These are phyloP conservation scores for Eidolon dupreanum DNA, from an alignment of 2,797 vertebrate genomes.

Conservation along the genomic window DNA sequence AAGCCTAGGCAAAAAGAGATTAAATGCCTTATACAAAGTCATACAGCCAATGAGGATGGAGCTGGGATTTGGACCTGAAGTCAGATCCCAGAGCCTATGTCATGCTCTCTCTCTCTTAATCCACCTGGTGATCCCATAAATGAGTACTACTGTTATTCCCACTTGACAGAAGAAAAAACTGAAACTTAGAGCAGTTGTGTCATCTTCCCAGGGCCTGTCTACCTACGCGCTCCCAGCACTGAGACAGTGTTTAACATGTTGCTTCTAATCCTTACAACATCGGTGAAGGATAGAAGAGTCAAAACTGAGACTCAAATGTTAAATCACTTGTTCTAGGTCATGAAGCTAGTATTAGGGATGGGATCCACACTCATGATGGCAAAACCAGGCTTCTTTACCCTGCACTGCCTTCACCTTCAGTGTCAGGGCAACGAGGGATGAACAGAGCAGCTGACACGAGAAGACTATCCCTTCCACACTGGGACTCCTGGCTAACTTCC, in stretches of 20 bases:
- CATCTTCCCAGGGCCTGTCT: neutral
- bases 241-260: neutral
- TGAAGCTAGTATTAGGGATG: neutral
- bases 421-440: neutral
- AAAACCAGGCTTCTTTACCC: neutral
- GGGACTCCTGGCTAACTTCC: neutral
- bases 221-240: neutral
- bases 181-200: neutral
- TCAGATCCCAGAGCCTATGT: neutral
- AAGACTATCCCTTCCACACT: neutral
- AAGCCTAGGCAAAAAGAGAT: neutral
- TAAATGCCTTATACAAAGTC: neutral
- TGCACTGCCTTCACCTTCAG: neutral
- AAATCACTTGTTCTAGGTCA: neutral
- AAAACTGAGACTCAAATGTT: neutral
- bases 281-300: neutral
- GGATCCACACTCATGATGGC: neutral
- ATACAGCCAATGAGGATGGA: neutral
- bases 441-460: neutral
- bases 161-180: neutral
- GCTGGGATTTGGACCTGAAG: neutral
- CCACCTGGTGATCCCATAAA: neutral
- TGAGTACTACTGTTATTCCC: neutral
- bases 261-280: neutral
- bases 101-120: neutral